phyloP scores from a whole-genome alignment of 1,140 invertebrate genomes.

The Musca vetustissima region DNA sequence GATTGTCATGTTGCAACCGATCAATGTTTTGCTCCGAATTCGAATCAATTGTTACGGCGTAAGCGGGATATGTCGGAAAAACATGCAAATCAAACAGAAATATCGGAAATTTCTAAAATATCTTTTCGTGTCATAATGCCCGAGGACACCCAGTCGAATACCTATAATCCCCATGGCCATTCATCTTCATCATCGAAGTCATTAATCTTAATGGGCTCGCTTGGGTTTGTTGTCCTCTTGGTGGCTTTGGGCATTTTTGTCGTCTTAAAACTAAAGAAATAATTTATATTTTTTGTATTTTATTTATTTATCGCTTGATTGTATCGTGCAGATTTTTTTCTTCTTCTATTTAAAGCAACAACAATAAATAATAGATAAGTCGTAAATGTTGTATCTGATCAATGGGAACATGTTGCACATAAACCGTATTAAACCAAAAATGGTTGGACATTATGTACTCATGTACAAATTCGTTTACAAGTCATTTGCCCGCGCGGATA shows the following conservation, averaged over 20 bases:
- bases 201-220: constrained; percentile 35
- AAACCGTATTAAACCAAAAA: not conserved
- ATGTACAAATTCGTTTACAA: too few relatives aligned
- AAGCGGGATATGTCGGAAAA: constrained; percentile 34
- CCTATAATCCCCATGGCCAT: not conserved
- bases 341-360: too few relatives aligned
- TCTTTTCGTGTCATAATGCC: constrained; percentile 45
- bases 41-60: constrained; percentile 28
- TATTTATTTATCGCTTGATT: too few relatives aligned
- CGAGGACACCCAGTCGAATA: not conserved
- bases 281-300: not conserved
- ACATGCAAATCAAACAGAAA: constrained; percentile 33
- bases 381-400: not conserved
- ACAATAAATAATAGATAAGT: too few relatives aligned
- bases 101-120: constrained; percentile 41
- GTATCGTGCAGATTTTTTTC: too few relatives aligned
- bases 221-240: constrained; percentile 42
- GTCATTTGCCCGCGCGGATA: not conserved
- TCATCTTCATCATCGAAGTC: constrained; percentile 29
- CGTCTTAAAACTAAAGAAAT: constrained; percentile 38
- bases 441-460: not conserved
- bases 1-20: constrained; percentile 59
- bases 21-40: constrained; percentile 30
- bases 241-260: constrained; percentile 37
- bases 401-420: constrained; percentile 6